Base-by-base conservation (phyloP, 2,113 vertebrate genomes). In the Gadus chalcogrammus region DNA sequence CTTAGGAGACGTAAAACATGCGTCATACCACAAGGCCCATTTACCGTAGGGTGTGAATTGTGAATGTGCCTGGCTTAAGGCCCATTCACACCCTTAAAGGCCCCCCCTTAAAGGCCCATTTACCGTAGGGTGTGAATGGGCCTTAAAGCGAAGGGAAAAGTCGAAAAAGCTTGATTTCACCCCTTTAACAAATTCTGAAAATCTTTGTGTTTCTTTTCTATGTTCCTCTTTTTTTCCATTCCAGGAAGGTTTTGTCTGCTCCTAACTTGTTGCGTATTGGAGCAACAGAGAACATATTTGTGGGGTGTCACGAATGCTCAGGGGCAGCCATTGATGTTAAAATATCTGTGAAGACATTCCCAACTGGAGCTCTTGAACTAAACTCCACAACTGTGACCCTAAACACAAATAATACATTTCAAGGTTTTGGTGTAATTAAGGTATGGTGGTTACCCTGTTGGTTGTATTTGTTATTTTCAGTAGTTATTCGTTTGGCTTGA, bases 181-280 rank as follows among this genome's bases (percentile, higher is more conserved):
- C 24, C 24, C 24, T 24, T 35, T 35, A 35, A 35, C 4, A 35
- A 35, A 35, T 35, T 35, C 4, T 35, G 31, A 35, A 35, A 5
- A 35, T 35, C 31, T 24, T 24, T 35, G 31, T 4, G 31, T 48
- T 48, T 13, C 12, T 48, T 48, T 1, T 48, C 42, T 12, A 48
- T 48, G 12, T 48, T 48, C 11, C 9, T 48, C 8, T n/a, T 60
- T 60, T 22, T 18, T 20, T 20, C 59, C 59, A 9, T 22, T 62
- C 55, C 80, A 93, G 92, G 15, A 65, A 75, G 5, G 53, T 91
- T 64, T 48, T 93, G 85, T 84, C 87, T 24, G 81, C 91, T 59
- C 91, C 92, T 11, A 93, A 92, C 75, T 58, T 93, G 61, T 48
- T 93, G 77, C 74, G 90, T 0, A 83, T 93, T 17, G 90, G 87